These are phyloP conservation scores for Psammodynastes pulverulentus DNA, from an alignment of 2,113 vertebrate species.

Conservation along the genomic window DNA sequence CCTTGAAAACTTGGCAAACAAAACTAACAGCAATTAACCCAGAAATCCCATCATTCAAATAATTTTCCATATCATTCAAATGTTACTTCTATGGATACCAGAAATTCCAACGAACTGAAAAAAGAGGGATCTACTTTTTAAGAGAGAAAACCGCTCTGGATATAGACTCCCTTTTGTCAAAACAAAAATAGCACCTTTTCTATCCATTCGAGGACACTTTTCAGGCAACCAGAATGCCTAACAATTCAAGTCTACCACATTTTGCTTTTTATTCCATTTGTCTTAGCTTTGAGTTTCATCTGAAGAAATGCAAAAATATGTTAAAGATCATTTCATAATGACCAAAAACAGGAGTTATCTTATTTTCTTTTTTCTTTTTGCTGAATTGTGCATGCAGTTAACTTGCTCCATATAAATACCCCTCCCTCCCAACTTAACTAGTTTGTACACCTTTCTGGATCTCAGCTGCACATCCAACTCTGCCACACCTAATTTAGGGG, in stretches of 20 bases:
- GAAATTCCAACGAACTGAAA: neutral
- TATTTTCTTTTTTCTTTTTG: neutral
- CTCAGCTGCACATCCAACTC: slow-evolving; percentile 61
- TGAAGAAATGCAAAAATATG: neutral
- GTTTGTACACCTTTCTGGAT: slow-evolving; percentile 43
- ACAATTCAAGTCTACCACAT: neutral
- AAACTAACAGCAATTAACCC: neutral
- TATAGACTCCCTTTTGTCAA: neutral
- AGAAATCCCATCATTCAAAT: neutral
- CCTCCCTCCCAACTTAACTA: slow-evolving; percentile 43
- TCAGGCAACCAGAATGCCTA: neutral
- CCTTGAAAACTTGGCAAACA: neutral
- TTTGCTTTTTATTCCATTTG: neutral
- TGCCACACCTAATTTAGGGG: slow-evolving; percentile 50
- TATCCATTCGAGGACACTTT: neutral
- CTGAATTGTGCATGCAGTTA: slow-evolving; percentile 31
- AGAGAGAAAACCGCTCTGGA: neutral
- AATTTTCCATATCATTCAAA: neutral
- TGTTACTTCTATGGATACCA: neutral
- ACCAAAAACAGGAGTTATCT: neutral
- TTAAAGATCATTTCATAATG: neutral
- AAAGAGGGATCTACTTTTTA: neutral
- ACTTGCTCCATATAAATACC: slow-evolving; percentile 42
- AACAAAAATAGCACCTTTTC: neutral
- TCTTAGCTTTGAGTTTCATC: neutral